Evolutionary conservation across 2,797 vertebrate species (phyloP), one percentile per base, ranked within the genome.

Genomic region (Sorex maritimensis): DNA sequence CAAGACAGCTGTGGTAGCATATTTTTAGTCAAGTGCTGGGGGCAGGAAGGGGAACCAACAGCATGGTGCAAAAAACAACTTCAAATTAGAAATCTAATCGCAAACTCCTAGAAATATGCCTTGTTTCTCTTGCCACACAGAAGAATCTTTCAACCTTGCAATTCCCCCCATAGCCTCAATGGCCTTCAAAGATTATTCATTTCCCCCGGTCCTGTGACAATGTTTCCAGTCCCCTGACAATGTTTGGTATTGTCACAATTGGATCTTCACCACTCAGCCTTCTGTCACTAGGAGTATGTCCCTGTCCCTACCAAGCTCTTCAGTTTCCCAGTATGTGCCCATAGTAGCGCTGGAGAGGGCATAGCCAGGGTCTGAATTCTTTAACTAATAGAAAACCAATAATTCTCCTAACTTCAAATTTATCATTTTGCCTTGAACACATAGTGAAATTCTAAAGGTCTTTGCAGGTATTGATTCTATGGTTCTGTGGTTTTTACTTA

Each of bases 31-130:
- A 82, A 71, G 6, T 24, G 74, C 68, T 46, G 7, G 21, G 3
- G 24, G 17, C 1, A 15, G 12, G 13, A 30, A n/a, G 58, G 30
- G 38, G 6, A 12, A 71, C 74, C 77, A 52, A 58, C 9, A 68
- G 38, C 15, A n/a, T 0, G 69, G 34, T 91, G 24, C 11, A 71
- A 49, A 86, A 88, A 86, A 73, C 23, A 86, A 58, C 63, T 91
- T 95, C n/a, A 41, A 78, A 78, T 90, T 69, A 34, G 81, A 84
- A 81, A 15, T 89, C 24, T 73, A 34, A 34, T 41, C 14, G 68
- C 24, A 71, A 83, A n/a, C 0, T n/a, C 58, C 30, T 65, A 65
- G 78, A 88, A 93, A 68, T 30, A 52, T 15, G 30, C 28, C 80
- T 82, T 63, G 38, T 12, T 55, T 55, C 52, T 17, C 26, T 30